Base-by-base conservation (phyloP, 2,797 vertebrate species). In the Spinus olivaceus region DNA sequence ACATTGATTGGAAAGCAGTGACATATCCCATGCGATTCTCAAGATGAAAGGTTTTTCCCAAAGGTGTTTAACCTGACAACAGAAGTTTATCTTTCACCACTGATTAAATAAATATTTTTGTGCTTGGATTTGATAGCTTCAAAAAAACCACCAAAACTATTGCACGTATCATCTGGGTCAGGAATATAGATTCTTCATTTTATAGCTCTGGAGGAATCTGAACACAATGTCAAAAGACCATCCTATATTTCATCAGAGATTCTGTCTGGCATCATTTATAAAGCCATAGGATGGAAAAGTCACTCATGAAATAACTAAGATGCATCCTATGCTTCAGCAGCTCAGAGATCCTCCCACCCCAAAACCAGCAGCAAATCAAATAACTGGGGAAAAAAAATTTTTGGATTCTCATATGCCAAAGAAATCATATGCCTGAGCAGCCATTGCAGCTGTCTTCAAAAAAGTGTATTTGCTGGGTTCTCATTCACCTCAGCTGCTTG, bases 51-150 rank as follows among this genome's bases (percentile, higher is more conserved):
- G 12, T 77, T 88, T 73, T 80, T 74, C 63, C 60, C 39, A 30
- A 80, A 88, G 30, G 39, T 63, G 59, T 27, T 86, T 84, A 81
- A 56, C 28, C 15, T 70, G 28, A 84, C 30, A 82, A 70, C 56
- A 91, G 47, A 88, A 81, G 46, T 70, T 60, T 41, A 9, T 54
- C 67, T 69, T 80, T 92, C 35, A n/a, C 15, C 59, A 32, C 4
- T 74, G 33, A 70, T 57, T 73, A 23, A 37, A 66, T 72, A 81
- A 74, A 53, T 18, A 3, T 54, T 90, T 71, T 42, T 80, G 46
- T 60, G 35, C 13, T 74, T 82, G 49, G 25, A 64, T 35, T 39
- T 4, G 1, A 57, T 3, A 79, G 19, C 10, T 80, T 79, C 0
- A 61, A 47, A 84, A 84, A 82, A 77, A 33, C 1, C 1, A 3